A percentile compares a stretch with the other conserved stretches of the same genome.
These are phyloP conservation scores for Erythrocercus mccallii DNA, from an alignment of 2,113 vertebrate genomes.

Conservation along the genomic window DNA sequence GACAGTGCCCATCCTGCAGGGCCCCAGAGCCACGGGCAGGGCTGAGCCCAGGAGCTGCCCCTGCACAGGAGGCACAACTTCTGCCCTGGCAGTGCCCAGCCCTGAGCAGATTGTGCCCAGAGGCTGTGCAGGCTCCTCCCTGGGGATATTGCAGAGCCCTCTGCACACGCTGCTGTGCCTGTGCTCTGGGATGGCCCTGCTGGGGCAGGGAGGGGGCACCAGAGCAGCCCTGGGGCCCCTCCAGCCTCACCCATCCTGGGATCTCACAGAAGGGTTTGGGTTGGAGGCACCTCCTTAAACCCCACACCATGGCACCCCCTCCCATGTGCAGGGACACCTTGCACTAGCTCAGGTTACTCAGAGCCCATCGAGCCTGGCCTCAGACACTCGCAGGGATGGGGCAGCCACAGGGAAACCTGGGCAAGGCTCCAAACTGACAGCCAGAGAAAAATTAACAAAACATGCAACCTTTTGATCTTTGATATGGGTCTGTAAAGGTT, in stretches of 20 bases:
- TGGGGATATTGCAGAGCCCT: background rate
- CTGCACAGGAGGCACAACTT: background rate
- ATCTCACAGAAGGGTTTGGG: background rate
- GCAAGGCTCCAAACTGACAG: background rate
- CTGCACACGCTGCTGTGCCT: background rate
- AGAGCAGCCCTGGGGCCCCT: background rate
- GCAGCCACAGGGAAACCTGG: background rate
- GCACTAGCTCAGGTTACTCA: fast-evolving
- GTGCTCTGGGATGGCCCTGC: background rate
- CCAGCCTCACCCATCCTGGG: background rate
- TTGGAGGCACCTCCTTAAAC: background rate
- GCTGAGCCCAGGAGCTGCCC: background rate
- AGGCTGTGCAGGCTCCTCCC: background rate
- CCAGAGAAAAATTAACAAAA: background rate
- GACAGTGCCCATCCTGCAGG: background rate
- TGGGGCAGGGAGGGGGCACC: background rate
- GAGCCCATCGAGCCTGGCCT: background rate
- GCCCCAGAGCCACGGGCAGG: background rate
- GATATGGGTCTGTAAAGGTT: background rate
- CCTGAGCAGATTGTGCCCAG: background rate
- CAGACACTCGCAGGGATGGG: background rate
- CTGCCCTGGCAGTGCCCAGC: background rate
- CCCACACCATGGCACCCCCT: fast-evolving
- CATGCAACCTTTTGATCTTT: background rate
- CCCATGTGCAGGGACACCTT: background rate